Base-by-base conservation (phyloP, 2,797 vertebrate genomes). In the Halcyon leucocephala region DNA sequence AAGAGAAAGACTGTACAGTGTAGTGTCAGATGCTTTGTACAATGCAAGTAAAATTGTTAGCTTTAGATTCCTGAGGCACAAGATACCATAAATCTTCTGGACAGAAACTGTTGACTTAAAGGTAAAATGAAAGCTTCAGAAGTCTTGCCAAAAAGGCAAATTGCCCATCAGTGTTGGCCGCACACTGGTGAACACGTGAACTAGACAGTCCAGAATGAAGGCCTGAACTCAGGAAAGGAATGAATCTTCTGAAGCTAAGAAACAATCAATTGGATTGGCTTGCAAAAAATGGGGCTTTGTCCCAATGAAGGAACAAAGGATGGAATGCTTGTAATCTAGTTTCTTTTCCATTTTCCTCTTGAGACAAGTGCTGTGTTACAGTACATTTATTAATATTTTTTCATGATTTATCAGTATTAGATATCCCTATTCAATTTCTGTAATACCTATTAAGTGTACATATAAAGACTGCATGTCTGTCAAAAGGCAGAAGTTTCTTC, bases 71-170 rank as follows among this genome's bases (percentile, higher is more conserved):
- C 41, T n/a, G 39, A 41, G 69, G 84, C 51, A 69, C 73, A 76
- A 62, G 64, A 55, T 89, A 60, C 31, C 35, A 21, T 82, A 42
- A 86, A 92, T 76, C 37, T 70, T 77, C 25, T 41, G 51, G 17
- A 42, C 70, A 57, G 46, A 72, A 89, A 77, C 54, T 35, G 35
- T 89, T 90, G 77, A 84, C 62, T 94, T 91, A 66, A 84, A 93
- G 49, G 72, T 92, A 51, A 93, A 96, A 72, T 10, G 42, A 81
- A 94, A 76, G 51, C 52, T 70, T 91, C n/a, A 58, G 62, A 92
- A 90, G 64, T 70, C 21, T 41, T 94, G 90, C 93, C 62, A 72
- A 72, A 44, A 58, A 70, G 66, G 42, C 66, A 69, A 17, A 81
- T 39, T 90, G 77, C 44, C 82, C 25, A 21, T 93, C 62, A 12